phyloP scores from a whole-genome alignment of 2,888 invertebrate species.

The Drosophila diplacantha region DNA sequence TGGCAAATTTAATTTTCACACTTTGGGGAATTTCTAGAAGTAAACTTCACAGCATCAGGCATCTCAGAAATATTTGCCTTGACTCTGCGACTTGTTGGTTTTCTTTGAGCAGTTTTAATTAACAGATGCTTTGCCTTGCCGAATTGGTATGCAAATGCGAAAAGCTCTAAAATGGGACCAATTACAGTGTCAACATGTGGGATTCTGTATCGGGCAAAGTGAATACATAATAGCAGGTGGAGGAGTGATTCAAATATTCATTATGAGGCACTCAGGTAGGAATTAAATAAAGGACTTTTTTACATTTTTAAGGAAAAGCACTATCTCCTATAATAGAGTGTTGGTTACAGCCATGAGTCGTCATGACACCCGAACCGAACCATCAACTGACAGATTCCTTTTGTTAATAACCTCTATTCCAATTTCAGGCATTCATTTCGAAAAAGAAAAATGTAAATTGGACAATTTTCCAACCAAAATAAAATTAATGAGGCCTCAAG shows the following conservation, averaged over 20 bases:
- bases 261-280: conserved; percentile 1
- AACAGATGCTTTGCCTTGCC: conserved; percentile 17
- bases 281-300: background rate
- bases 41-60: conserved; percentile 27
- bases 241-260: conserved; percentile 5
- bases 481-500: background rate
- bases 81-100: conserved; percentile 5
- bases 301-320: background rate
- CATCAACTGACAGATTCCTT: background rate
- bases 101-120: conserved; percentile 26
- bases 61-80: conserved; percentile 13
- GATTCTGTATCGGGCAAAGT: conserved; percentile 9
- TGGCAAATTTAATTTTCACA: conserved; percentile 52
- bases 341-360: no score
- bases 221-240: background rate
- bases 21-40: conserved; percentile 31
- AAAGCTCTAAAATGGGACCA: conserved; percentile 23
- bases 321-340: no score
- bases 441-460: no score
- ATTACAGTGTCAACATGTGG: conserved; percentile 31
- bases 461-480: background rate
- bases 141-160: conserved; percentile 16
- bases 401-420: background rate
- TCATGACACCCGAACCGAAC: background rate
- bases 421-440: background rate